Evolutionary conservation across 2,888 invertebrate genomes (phyloP), one percentile per base, ranked within the genome.

Genomic region (Sceliomorpha sp.): DNA sequence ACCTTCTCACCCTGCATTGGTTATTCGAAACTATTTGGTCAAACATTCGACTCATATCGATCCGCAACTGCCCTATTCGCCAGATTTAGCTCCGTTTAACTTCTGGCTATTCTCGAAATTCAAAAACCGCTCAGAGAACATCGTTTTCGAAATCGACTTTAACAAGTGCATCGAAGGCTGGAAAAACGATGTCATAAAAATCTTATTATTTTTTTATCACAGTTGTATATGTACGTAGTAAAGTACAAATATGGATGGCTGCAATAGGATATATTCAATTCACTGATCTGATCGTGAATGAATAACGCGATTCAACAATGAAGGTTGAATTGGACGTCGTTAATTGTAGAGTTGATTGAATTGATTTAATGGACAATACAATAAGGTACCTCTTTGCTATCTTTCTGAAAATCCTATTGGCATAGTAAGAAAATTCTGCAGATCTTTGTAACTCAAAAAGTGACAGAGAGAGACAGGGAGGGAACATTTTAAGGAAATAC

Each of bases 31-130:
- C 47, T 69, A 62, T 69, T 69, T 75, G 56, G 47, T 60, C 17
- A 72, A 66, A 68, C 60, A 64, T 45, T 55, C 37, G 39, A 74
- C 56, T 32, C 20, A 42, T 51, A 40, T 56, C 64, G 32, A 58
- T 42, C 55, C 32, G 10, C 63, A 70, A 47, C 53, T 67, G 45
- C 67, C 70, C 24, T 72, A 74, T 50, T 64, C 47, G 29, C 58
- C 69, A 42, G 62, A 70, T 50, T 56, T 72, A 39, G 70, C 64
- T 37, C 72, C 72, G 15, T 71, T 70, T 40, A 69, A 76, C 53
- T 72, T 58, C 24, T 64, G 58, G 51, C 68, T 71, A 36, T 58
- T 63, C 63, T 8, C 13, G 13, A 37, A 55, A 48, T 27, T 64
- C 27, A 74, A 70, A 47, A 32, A 9, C n/a, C n/a, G 34, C 34